A percentile compares a stretch with the other conserved stretches of the same genome.
These are phyloP conservation scores for Cyanoliseus patagonus DNA, from an alignment of 2,113 vertebrate species.

Conservation along the genomic window DNA sequence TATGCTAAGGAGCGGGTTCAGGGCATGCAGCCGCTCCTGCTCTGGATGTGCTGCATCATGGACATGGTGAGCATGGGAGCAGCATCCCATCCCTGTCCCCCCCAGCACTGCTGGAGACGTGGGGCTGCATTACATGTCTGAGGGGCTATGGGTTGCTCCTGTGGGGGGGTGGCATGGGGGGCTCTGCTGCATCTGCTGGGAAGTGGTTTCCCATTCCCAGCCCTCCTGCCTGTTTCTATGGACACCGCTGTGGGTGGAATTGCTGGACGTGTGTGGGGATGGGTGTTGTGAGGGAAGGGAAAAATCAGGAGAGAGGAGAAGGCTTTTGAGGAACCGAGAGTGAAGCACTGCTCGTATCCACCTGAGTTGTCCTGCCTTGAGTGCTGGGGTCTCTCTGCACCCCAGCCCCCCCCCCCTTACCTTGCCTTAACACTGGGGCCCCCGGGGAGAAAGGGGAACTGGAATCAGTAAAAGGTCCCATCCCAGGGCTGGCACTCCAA, in stretches of 20 bases:
- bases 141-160: fast-evolving
- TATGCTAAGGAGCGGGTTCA: fast-evolving
- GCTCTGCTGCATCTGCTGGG: neutral
- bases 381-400: fast-evolving
- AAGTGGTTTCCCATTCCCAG: neutral
- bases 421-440: neutral
- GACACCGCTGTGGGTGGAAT: neutral
- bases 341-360: fast-evolving
- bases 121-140: fast-evolving
- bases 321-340: neutral
- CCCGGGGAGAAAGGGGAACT: neutral
- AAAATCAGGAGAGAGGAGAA: neutral
- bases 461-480: neutral
- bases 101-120: fast-evolving
- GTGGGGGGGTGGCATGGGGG: fast-evolving
- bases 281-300: neutral
- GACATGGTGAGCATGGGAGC: neutral
- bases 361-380: neutral
- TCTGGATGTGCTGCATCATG: neutral
- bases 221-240: neutral
- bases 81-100: too few relatives aligned
- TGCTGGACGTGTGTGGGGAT: neutral
- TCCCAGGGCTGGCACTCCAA: fast-evolving
- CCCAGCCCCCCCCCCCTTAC: neutral
- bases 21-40: neutral